A percentile compares a stretch with the other conserved stretches of the same genome.
These are phyloP conservation scores for Prunella strophiata DNA, from an alignment of 2,797 vertebrate species.

Conservation along the genomic window DNA sequence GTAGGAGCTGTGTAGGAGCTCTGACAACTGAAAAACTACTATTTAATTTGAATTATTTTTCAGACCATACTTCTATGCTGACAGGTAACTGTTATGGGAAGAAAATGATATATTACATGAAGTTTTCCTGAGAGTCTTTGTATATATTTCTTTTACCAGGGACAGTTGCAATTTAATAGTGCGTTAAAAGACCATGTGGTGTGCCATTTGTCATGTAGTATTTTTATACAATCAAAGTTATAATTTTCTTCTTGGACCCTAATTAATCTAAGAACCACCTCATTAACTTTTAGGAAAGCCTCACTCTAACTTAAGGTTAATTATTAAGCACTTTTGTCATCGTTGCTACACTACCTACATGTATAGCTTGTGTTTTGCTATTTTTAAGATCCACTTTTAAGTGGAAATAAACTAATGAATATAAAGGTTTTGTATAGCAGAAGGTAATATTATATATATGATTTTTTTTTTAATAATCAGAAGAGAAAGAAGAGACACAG, in stretches of 20 bases:
- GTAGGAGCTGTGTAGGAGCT: neutral
- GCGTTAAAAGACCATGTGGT: conserved; percentile 88
- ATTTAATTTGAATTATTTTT: conserved; percentile 69
- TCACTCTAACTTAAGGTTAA: conserved; percentile 84
- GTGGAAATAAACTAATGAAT: neutral
- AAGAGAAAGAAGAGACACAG: neutral
- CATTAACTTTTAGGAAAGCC: conserved; percentile 87
- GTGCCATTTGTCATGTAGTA: conserved; percentile 86
- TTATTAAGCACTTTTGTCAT: conserved; percentile 73
- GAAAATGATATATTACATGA: conserved; percentile 84
- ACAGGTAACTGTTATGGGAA: conserved; percentile 83
- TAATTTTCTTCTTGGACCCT: conserved; percentile 79
- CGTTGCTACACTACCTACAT: neutral
- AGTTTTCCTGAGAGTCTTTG: conserved; percentile 83
- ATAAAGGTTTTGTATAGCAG: neutral
- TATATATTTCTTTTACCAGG: conserved; percentile 83
- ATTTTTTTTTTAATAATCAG: neutral
- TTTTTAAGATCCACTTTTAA: neutral
- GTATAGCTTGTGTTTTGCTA: conserved; percentile 27
- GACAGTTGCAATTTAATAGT: conserved; percentile 89
- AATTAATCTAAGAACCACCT: conserved; percentile 90
- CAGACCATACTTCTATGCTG: conserved; percentile 71
- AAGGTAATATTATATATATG: neutral
- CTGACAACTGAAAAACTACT: neutral
- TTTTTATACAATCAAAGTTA: conserved; percentile 83